These are phyloP conservation scores for Globodera rostochiensis DNA, from an alignment of 1,140 invertebrate species.

Conservation along the genomic window DNA sequence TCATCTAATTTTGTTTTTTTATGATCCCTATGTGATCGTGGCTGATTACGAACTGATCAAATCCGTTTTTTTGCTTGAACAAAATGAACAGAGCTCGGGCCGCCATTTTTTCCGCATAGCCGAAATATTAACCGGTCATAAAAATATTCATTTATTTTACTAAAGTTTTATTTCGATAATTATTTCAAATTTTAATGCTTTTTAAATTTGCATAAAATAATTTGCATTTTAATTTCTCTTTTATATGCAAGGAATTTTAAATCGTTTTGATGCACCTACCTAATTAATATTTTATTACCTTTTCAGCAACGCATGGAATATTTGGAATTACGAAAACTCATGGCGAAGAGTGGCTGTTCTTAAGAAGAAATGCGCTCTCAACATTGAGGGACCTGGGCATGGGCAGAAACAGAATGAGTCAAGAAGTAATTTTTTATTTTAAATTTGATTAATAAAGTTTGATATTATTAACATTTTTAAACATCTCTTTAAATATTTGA, in stretches of 20 bases:
- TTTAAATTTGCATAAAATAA: background rate
- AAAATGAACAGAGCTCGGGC: background rate
- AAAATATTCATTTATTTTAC: background rate
- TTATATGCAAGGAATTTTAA: background rate
- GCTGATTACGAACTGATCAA: constrained; percentile 17
- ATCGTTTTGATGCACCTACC: background rate
- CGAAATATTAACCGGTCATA: background rate
- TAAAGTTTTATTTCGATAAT: background rate
- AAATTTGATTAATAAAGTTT: too few relatives aligned
- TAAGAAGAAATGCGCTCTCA: constrained; percentile 5
- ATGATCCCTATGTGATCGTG: constrained; percentile 24
- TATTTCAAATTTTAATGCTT: too few relatives aligned
- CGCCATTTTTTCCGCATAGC: constrained; percentile 21
- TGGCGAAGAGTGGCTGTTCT: constrained; percentile 13
- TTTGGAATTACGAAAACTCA: constrained; percentile 9
- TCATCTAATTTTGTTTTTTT: background rate
- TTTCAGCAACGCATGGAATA: constrained; percentile 9
- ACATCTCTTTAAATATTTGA: constrained; percentile 14
- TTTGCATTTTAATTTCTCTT: background rate
- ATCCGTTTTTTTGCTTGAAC: background rate
- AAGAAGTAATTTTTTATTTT: background rate
- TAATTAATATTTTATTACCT: background rate
- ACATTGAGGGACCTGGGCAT: constrained; percentile 22
- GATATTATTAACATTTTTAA: background rate
- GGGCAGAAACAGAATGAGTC: constrained; percentile 17